A percentile compares a stretch with the other conserved stretches of the same genome.
These are phyloP conservation scores for Oxytorus armatus DNA, from an alignment of 2,888 invertebrate genomes.

Conservation along the genomic window DNA sequence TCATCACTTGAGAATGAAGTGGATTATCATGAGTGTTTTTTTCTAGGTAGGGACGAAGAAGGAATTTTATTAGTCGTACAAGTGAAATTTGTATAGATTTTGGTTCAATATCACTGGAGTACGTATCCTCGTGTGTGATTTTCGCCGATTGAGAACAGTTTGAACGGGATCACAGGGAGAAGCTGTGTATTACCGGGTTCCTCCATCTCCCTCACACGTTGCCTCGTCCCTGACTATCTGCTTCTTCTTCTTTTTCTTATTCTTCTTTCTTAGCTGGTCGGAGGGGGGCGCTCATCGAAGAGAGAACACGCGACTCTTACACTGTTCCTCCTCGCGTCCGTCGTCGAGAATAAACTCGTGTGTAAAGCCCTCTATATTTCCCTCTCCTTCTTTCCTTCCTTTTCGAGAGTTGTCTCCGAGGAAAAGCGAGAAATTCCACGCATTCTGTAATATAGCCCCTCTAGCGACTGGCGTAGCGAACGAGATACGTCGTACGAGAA, in stretches of 20 bases:
- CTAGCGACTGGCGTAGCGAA: constrained; percentile 21
- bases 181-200: constrained; percentile 59
- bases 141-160: constrained; percentile 64
- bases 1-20: too few species aligned
- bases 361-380: constrained; percentile 56
- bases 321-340: constrained; percentile 13
- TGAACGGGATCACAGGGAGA: constrained; percentile 39
- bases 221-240: constrained; percentile 13
- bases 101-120: too few species aligned
- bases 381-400: constrained; percentile 68
- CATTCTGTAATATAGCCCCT: constrained; percentile 68
- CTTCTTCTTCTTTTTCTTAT: constrained; percentile 40
- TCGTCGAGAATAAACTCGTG: too few species aligned
- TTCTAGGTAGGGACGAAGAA: too few species aligned
- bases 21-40: too few species aligned
- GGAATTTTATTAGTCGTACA: too few species aligned
- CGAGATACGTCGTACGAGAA: constrained; percentile 27
- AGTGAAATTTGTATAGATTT: not conserved
- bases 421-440: constrained; percentile 74
- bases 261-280: too few species aligned
- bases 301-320: too few species aligned
- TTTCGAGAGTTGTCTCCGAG: constrained; percentile 60
- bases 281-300: too few species aligned
- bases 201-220: constrained; percentile 50
- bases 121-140: constrained; percentile 1